Evolutionary conservation across 64 coral and sea anemone genomes (phyloP), one percentile per base, ranked within the genome.

Genomic region (Pocillopora verrucosa): DNA sequence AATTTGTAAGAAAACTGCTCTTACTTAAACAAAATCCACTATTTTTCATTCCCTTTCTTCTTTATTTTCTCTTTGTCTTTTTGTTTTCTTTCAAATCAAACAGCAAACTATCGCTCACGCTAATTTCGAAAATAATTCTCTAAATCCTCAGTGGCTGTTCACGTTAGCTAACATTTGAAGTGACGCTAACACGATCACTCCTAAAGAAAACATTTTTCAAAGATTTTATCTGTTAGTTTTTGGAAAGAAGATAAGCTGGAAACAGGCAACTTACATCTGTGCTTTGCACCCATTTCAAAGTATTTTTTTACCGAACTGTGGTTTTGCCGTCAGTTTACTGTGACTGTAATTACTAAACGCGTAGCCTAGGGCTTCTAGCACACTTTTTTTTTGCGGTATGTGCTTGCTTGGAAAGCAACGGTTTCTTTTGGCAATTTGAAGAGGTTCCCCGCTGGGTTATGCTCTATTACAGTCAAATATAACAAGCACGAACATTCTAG

Each of bases 221-320:
- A 79, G 20, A 79, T 60, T 59, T 59, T 79, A 79, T 79, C 77
- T 25, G 77, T 59, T 79, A 77, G 0, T 11, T 56, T 77, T 41
- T 22, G 77, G 56, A 59, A 1, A 25, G 67, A 70, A 26, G 19
- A 45, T 30, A 12, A n/a, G 24, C 25, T 63, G 60, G 11, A 34
- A 62, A 26, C 76, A 13, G 20, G 56, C 5, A 17, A 17, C 51
- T 56, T 51, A 17, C 4, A 24, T 79, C 56, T 26, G 20, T 26
- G 1, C 56, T 24, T 70, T 24, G 20, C 10, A 20, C 22, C 6
- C 22, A 70, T 30, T 70, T 70, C 25, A 10, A 70, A 26, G 9
- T 10, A 70, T 70, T 70, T 63, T 70, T 5, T 51, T 51, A 51
- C 3, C 41, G 3, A 51, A 51, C 7, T 51, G 41, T 51, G 41